Base-by-base conservation (phyloP, 1,140 invertebrate species). In the Lordiphosa collinella region DNA sequence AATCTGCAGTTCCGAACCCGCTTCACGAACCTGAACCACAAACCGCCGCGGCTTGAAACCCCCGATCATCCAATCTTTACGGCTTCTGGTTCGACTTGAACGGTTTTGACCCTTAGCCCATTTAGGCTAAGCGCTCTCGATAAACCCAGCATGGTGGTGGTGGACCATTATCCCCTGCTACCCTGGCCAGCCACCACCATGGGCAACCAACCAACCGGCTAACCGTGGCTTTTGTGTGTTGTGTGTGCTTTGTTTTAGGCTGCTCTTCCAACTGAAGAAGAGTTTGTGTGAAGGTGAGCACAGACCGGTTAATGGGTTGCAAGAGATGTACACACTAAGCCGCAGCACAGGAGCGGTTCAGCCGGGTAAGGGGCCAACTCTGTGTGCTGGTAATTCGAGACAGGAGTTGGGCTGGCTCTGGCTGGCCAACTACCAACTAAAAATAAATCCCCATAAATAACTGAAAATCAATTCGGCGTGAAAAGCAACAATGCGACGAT, bases 381-480 rank as follows among this genome's bases (percentile, higher is more conserved):
- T n/a, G 59, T 38, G 48, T n/a, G 12, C 5, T 29, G 36, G 63
- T 66, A 66, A 66, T 66, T 40, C 46, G 63, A 66, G 62, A 56
- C 52, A 64, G 63, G 52, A 56, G 51, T 65, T 52, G 36, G 32
- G 60, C 48, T n/a, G n/a, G n/a, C n/a, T n/a, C n/a, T n/a, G n/a
- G 36, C 65, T 32, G 32, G 43, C 6, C 25, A 29, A 29, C 25
- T 29, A 29, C 25, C 8, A 43, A 25, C 25, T 29, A 43, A 25
- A 66, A 43, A 53, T 53, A 70, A 75, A 82, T 75, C 75, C 76
- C 55, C 64, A 68, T 69, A 80, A 74, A 80, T 80, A 80, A 71
- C 76, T 80, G 57, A 75, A 82, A 80, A 80, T 82, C 76, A 80
- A 82, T 80, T 80, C 68, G 75, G 66, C 75, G 75, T 80, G 71